phyloP scores from a whole-genome alignment of 1,140 invertebrate species.

The Monomorium pharaonis region DNA sequence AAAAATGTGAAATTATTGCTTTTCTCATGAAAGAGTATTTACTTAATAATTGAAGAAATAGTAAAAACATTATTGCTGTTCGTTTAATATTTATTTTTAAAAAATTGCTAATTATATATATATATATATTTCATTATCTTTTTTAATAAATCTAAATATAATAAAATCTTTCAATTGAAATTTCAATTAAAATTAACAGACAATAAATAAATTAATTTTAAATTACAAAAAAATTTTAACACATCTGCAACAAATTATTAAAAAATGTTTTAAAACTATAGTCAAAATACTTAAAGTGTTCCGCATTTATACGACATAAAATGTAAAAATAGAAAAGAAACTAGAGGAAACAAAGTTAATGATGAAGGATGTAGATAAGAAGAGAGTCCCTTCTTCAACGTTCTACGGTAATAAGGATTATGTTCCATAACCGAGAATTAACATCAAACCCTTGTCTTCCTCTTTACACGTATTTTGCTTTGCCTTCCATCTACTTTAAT shows the following conservation, averaged over 20 bases:
- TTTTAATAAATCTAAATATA: not conserved
- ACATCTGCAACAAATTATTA: not conserved
- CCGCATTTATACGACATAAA: not conserved
- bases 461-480: conserved; percentile 5
- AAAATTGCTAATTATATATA: not conserved
- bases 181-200: not conserved
- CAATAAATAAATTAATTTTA: not conserved
- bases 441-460: conserved; percentile 35
- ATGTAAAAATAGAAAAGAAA: not conserved
- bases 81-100: not conserved
- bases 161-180: too few species aligned
- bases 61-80: not conserved
- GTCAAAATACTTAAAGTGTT: not conserved
- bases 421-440: conserved; percentile 43
- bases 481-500: not conserved
- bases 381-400: conserved; percentile 20
- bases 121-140: not conserved
- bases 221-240: not conserved
- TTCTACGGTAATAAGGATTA: conserved; percentile 40
- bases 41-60: not conserved
- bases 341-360: conserved; percentile 21
- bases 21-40: not conserved
- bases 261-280: not conserved
- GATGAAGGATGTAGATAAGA: conserved; percentile 40
- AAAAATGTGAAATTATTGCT: not conserved